Evolutionary conservation across 1,140 invertebrate genomes (phyloP).

Genomic region (Rhopalosiphum maidis): DNA sequence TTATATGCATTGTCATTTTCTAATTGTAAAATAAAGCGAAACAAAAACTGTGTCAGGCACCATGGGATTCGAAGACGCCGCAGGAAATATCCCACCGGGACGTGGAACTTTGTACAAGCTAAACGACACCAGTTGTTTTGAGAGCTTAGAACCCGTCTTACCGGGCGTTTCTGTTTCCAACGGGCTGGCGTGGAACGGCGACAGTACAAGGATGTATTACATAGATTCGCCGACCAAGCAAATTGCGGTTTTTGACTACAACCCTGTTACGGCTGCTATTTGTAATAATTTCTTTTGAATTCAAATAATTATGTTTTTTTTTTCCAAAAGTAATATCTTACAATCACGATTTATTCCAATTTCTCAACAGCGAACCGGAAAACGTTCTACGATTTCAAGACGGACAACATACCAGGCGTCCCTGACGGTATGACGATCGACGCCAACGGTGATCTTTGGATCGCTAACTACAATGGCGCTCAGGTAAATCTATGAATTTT

Average conservation of each 20-base stretch:
- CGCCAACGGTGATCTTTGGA: constrained; percentile 70
- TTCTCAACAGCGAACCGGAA: constrained; percentile 64
- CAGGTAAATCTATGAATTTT: constrained; percentile 53
- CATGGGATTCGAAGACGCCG: constrained; percentile 70
- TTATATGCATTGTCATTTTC: not conserved
- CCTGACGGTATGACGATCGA: constrained; percentile 79
- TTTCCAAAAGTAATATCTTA: not conserved
- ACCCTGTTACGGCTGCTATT: constrained; percentile 71
- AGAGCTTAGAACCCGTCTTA: constrained; percentile 61
- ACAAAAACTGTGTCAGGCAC: constrained; percentile 67
- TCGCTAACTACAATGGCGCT: constrained; percentile 68
- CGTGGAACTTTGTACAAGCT: constrained; percentile 70
- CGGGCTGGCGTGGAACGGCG: constrained; percentile 79
- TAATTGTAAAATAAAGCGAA: not conserved
- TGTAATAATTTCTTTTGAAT: constrained; percentile 66
- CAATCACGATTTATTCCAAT: not conserved
- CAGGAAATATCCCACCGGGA: constrained; percentile 65
- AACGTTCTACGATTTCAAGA: constrained; percentile 64
- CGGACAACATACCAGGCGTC: constrained; percentile 65
- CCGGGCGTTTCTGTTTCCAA: constrained; percentile 76
- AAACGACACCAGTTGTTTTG: constrained; percentile 62
- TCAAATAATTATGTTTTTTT: not conserved
- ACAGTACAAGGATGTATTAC: constrained; percentile 76
- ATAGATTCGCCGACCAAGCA: constrained; percentile 75
- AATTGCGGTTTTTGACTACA: constrained; percentile 77